These are phyloP conservation scores for Drepana falcataria DNA, from an alignment of 2,888 invertebrate species.

Conservation along the genomic window DNA sequence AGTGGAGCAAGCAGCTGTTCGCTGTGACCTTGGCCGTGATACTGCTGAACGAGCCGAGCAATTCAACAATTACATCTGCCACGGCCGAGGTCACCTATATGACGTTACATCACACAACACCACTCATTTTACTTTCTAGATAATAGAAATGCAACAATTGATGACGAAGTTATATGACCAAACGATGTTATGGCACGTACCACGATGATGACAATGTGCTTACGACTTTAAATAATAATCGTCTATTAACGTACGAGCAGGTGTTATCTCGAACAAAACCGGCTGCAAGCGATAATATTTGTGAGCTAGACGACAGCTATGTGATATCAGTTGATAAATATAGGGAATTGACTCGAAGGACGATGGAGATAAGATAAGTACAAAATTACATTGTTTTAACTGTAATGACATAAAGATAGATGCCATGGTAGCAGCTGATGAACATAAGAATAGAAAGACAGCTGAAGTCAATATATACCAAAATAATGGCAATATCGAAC, in stretches of 20 bases:
- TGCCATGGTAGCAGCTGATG: background rate
- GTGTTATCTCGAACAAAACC: background rate
- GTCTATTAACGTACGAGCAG: background rate
- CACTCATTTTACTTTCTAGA: background rate
- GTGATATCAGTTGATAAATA: constrained; percentile 23
- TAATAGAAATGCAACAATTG: background rate
- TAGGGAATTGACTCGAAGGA: constrained; percentile 38
- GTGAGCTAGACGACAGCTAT: constrained; percentile 6
- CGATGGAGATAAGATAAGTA: constrained; percentile 38
- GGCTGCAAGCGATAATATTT: constrained; percentile 1
- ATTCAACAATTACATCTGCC: constrained; percentile 66
- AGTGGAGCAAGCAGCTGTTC: constrained; percentile 45
- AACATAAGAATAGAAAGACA: background rate
- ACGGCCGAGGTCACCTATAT: constrained; percentile 54
- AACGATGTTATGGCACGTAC: too few species aligned
- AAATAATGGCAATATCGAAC: constrained; percentile 3
- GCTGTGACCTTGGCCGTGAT: constrained; percentile 69
- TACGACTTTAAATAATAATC: background rate
- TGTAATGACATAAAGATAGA: background rate
- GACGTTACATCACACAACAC: constrained; percentile 25
- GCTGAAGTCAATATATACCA: background rate
- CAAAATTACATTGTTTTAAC: constrained; percentile 14
- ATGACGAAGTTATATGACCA: background rate
- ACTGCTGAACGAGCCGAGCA: constrained; percentile 52
- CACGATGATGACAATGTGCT: background rate